phyloP scores from a whole-genome alignment of 2,113 vertebrate genomes.

The Synchiropus splendidus region DNA sequence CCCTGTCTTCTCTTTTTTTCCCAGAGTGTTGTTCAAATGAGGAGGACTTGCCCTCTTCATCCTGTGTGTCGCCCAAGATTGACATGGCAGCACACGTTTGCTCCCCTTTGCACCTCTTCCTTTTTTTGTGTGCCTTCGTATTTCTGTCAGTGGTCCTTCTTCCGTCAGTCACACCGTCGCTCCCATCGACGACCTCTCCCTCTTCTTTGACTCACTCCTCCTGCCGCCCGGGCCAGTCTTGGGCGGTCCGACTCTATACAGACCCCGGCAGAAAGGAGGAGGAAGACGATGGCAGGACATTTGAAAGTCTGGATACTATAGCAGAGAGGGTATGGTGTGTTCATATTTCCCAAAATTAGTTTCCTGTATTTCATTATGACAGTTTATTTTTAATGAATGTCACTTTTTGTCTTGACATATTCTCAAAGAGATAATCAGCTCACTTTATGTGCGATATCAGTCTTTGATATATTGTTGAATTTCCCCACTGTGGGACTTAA shows the following conservation, averaged over 20 bases:
- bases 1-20: constrained; percentile 11
- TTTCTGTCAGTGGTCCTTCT: constrained; percentile 43
- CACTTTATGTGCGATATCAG: no score
- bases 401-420: no score
- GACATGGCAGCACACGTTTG: constrained; percentile 53
- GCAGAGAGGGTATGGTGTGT: constrained; percentile 65
- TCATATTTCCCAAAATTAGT: no score
- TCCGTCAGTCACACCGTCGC: constrained; percentile 12
- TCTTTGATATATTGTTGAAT: no score
- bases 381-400: no score
- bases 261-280: constrained; percentile 23
- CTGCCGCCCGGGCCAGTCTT: constrained; percentile 64
- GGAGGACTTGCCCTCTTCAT: constrained; percentile 30
- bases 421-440: no score
- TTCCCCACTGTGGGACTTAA: no score
- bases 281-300: constrained; percentile 27
- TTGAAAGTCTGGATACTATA: constrained; percentile 63
- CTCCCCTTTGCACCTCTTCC: constrained; percentile 32
- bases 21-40: constrained; percentile 57
- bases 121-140: constrained; percentile 23
- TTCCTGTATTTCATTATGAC: no score
- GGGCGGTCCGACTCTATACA: constrained; percentile 74
- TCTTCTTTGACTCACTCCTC: constrained; percentile 14
- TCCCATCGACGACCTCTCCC: constrained; percentile 10
- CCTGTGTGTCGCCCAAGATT: constrained; percentile 20